phyloP scores from a whole-genome alignment of 2,888 invertebrate species.

The Cheilosia impressa region DNA sequence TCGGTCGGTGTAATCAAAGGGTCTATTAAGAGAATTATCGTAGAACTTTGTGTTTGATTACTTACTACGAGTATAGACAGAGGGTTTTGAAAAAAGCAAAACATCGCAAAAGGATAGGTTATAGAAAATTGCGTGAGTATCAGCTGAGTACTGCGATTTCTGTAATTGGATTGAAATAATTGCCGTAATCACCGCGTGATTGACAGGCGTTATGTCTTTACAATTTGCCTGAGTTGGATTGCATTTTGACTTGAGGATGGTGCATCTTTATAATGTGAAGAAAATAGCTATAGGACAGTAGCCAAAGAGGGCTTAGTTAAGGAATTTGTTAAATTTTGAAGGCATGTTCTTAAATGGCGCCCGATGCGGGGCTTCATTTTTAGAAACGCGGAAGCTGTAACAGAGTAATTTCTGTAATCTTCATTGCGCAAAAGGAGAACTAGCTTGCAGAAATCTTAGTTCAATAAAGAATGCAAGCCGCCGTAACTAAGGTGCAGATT shows the following conservation, averaged over 20 bases:
- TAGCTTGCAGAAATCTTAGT: no score
- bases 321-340: not conserved
- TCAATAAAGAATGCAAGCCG: no score
- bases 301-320: not conserved
- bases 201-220: not conserved
- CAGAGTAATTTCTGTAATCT: no score
- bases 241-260: not conserved
- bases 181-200: not conserved
- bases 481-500: no score
- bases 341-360: not conserved
- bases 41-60: constrained; percentile 33
- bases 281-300: not conserved
- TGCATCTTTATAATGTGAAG: no score
- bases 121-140: constrained; percentile 42
- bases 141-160: constrained; percentile 4
- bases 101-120: constrained; percentile 19
- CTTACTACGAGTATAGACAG: constrained; percentile 1
- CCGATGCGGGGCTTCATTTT: not conserved
- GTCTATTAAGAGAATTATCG: constrained; percentile 34
- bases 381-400: no score
- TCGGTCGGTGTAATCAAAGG: constrained; percentile 24
- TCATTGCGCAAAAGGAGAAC: no score
- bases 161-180: constrained; percentile 12
- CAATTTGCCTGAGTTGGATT: not conserved
- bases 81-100: not conserved